Evolutionary conservation across 2,888 invertebrate genomes (phyloP), one percentile per base, ranked within the genome.

Genomic region (Rhingia rostrata): DNA sequence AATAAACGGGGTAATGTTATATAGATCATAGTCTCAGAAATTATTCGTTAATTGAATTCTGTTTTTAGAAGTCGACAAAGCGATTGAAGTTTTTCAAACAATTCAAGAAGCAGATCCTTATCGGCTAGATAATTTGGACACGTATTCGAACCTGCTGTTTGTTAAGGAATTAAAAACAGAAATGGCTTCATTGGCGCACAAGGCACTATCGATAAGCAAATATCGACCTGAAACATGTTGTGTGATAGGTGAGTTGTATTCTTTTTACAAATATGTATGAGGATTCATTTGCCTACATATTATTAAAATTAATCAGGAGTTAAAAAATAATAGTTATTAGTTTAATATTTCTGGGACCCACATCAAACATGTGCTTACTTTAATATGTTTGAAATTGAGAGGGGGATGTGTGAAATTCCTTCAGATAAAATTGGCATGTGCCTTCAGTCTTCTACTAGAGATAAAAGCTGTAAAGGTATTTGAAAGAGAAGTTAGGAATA

Each of bases 191-290:
- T 93, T 99, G 85, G 99, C 99, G 0, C 98, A 99, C 89, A 95
- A 95, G 88, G 97, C 98, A 53, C 96, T 97, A 66, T 95, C 96
- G 88, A 97, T 98, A 87, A 98, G 99, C 91, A 99, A 99, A 92
- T 99, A 98, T 90, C 93, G 97, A 87, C 97, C 98, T 30, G 99
- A 99, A 92, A 99, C 99, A 0, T 99, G 99, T 91, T 98, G 98
- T 92, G 97, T 99, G 86, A 97, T 99, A 90, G 99, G 98, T 89
- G 43, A 87, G 86, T 32, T 41, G 6, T 45, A 3, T 95, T 88
- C 51, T 39, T 37, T 73, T 72, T 47, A 54, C 78, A 39, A 51
- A 30, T 49, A 51, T 67, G 14, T 51, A 45, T 45, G 63, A 51
- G 12, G 33, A 22, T 54, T 14, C 4, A 37, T 14, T 10, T 1